Evolutionary conservation across 2,888 invertebrate species (phyloP).

Genomic region (Agriopis marginaria): DNA sequence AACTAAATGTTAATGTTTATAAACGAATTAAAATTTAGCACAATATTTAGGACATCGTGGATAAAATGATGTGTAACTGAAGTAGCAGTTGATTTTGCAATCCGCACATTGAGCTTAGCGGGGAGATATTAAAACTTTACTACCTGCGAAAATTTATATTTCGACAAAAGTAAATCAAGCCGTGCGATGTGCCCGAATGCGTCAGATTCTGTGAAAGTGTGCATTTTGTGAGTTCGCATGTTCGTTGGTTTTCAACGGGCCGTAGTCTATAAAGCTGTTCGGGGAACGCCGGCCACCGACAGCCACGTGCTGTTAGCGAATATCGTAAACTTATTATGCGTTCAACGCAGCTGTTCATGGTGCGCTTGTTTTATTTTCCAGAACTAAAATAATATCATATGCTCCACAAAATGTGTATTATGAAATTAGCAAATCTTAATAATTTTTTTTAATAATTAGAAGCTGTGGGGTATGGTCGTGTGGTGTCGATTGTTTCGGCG

Average conservation of each 20-base stretch:
- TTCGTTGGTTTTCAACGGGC: slow-evolving; percentile 79
- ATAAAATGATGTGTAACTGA: neutral
- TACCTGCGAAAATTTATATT: slow-evolving; percentile 33
- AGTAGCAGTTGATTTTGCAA: neutral
- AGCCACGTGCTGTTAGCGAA: slow-evolving; percentile 45
- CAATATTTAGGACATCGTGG: neutral
- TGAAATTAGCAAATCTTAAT: neutral
- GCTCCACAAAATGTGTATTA: neutral
- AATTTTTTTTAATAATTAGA: slow-evolving; percentile 10
- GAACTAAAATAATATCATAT: slow-evolving; percentile 4
- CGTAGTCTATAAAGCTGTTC: slow-evolving; percentile 82
- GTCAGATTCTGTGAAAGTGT: slow-evolving; percentile 63
- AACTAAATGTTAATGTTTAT: neutral
- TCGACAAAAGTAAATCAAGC: slow-evolving; percentile 22
- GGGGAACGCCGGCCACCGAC: slow-evolving; percentile 69
- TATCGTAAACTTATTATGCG: slow-evolving; percentile 43
- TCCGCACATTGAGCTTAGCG: neutral
- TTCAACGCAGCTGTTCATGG: slow-evolving; percentile 18
- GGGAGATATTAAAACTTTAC: slow-evolving; percentile 16
- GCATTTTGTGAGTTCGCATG: slow-evolving; percentile 65
- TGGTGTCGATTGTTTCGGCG: slow-evolving; percentile 73
- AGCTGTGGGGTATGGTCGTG: slow-evolving; percentile 16
- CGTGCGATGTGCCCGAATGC: slow-evolving; percentile 28
- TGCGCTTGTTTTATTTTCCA: slow-evolving; percentile 4
- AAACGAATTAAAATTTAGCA: neutral